A percentile compares a stretch with the other conserved stretches of the same genome.
Evolutionary conservation across 2,113 vertebrate genomes (phyloP).

Genomic region (Aythya baeri): DNA sequence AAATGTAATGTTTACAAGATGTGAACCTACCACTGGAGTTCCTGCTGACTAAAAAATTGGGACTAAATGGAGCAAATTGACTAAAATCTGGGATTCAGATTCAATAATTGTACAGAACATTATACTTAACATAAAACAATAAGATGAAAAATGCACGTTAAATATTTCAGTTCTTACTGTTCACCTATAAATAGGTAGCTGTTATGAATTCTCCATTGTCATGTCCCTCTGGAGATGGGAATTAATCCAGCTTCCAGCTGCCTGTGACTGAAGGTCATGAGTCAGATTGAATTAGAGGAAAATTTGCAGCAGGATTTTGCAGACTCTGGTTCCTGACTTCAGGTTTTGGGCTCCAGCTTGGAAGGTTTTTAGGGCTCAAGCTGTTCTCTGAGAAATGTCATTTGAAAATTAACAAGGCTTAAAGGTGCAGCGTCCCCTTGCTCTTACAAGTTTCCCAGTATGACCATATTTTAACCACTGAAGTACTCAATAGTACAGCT

Average conservation of each 20-base stretch:
- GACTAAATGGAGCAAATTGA: background rate
- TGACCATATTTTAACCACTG: background rate
- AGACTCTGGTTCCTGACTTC: conserved; percentile 41
- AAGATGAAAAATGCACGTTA: background rate
- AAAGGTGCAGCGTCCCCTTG: conserved; percentile 19
- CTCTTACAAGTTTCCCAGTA: background rate
- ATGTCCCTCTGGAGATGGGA: conserved; percentile 2
- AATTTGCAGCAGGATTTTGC: conserved; percentile 23
- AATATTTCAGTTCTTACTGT: background rate
- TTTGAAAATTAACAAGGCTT: conserved; percentile 48
- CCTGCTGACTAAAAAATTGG: background rate
- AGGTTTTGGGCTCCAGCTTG: conserved; percentile 48
- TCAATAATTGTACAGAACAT: background rate
- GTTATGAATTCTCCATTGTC: conserved; percentile 37
- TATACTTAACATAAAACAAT: background rate
- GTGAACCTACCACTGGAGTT: background rate
- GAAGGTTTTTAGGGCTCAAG: conserved; percentile 11
- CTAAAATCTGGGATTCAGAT: background rate
- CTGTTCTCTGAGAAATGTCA: conserved; percentile 40
- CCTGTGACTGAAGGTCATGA: conserved; percentile 57
- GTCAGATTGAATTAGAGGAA: conserved; percentile 58
- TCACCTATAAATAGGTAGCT: conserved; percentile 61
- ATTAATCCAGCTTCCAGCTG: conserved; percentile 60
- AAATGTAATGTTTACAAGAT: background rate
- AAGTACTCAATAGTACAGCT: background rate